Evolutionary conservation across 2,797 vertebrate species (phyloP), one percentile per base, ranked within the genome.

Genomic region (Sebastes cheni): DNA sequence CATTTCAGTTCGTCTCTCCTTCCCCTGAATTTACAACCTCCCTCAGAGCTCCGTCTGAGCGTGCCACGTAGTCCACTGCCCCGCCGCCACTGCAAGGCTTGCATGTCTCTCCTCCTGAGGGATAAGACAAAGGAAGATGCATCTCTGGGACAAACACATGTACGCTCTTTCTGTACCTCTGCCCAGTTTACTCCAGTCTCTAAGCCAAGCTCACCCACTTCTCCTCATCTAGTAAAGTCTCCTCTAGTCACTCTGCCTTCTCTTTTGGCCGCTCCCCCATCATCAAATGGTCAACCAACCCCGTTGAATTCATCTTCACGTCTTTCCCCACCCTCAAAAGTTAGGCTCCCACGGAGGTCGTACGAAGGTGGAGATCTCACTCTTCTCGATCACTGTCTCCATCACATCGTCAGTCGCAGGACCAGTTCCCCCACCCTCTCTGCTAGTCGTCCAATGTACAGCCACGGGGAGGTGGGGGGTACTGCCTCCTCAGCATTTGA

Each of bases 351-450:
- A 9, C 64, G 20, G 65, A 84, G 68, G 83, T 61, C 86, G 25
- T 84, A 78, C 59, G 93, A 94, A 58, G 78, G 77, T 64, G 86
- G 86, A 66, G 88, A 94, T 80, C 93, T 96, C 60, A 90, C 60
- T 56, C 86, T 95, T 71, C 95, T 96, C 16, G 79, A 95, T 88
- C 93, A 86, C 71, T 94, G 93, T 80, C 93, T 96, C 72, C 90
- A 93, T 85, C 93, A 94, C 76, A 96, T 95, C 39, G 84, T 95
- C 75, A 78, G 77, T 69, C 93, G 87, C 62, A 92, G 92, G 62
- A 95, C 91, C 69, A 94, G 91, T 82, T 95, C 91, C 27, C 94
- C 91, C n/a, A 83, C 91, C 27, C 82, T 94, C 25, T 82, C 73
- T 29, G 90, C 52, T 55, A 75, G 69, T 56, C 79, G 77, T 59